Evolutionary conservation across 1,140 invertebrate genomes (phyloP).

Genomic region (Dysdera silvatica): DNA sequence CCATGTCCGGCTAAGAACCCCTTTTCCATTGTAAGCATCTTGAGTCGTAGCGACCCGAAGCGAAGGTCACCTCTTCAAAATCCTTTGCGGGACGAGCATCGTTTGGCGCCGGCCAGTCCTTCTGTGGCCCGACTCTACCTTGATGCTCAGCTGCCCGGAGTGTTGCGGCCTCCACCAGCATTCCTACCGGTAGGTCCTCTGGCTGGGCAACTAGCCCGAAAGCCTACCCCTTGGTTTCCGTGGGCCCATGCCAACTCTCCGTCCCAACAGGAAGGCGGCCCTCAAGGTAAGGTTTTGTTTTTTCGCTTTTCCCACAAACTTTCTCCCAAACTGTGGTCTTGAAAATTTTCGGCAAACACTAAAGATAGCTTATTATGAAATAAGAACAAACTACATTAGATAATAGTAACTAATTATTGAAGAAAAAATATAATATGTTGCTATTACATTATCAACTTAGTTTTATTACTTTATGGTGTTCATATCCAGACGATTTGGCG

Average conservation of each 20-base stretch:
- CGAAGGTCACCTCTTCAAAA: conserved; percentile 15
- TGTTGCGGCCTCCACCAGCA: conserved; percentile 24
- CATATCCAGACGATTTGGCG: no score
- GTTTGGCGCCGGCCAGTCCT: neutral
- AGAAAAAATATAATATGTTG: no score
- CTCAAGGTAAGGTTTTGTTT: conserved; percentile 11
- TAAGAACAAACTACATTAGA: no score
- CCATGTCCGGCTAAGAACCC: conserved; percentile 19
- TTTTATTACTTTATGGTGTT: no score
- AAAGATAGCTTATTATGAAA: no score
- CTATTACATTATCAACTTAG: no score
- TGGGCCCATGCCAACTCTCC: conserved; percentile 28
- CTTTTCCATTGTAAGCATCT: conserved; percentile 35
- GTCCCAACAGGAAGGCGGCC: conserved; percentile 10
- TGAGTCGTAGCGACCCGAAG: conserved; percentile 42
- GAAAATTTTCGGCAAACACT: no score
- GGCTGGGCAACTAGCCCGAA: conserved; percentile 23
- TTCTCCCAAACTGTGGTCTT: neutral
- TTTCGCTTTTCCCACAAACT: neutral
- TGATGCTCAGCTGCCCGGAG: conserved; percentile 16
- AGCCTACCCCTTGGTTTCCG: conserved; percentile 33
- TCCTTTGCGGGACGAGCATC: neutral
- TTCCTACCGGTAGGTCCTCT: conserved; percentile 22
- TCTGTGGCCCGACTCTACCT: conserved; percentile 12
- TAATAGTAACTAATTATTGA: no score